phyloP scores from a whole-genome alignment of 2,888 invertebrate genomes.

The Calameuta pallipes region DNA sequence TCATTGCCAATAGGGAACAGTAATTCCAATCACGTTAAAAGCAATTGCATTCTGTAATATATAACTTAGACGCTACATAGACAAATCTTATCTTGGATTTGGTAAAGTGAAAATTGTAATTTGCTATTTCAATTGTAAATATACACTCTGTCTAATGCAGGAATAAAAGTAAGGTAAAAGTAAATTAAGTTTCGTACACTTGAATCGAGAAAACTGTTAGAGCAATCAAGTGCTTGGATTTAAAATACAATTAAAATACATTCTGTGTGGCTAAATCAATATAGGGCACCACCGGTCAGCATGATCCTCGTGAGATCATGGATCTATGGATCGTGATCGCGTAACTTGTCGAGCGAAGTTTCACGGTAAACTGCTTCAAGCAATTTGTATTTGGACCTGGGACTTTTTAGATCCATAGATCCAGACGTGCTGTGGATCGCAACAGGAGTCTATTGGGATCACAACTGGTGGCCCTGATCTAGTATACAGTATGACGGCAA shows the following conservation, averaged over 20 bases:
- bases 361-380: neutral
- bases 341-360: neutral
- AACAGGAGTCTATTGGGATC: neutral
- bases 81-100: constrained; percentile 38
- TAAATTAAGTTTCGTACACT: constrained; percentile 52
- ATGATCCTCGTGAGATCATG: neutral
- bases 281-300: constrained; percentile 36
- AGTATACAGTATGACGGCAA: neutral
- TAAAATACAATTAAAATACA: constrained; percentile 35
- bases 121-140: constrained; percentile 42
- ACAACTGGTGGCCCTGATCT: neutral
- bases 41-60: constrained; percentile 4
- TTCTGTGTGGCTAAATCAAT: constrained; percentile 46
- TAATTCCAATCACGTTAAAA: neutral
- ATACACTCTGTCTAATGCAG: constrained; percentile 53
- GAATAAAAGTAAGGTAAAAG: constrained; percentile 43
- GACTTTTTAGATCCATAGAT: neutral
- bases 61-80: constrained; percentile 48
- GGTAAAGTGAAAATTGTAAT: constrained; percentile 38
- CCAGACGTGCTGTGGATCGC: neutral
- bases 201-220: constrained; percentile 35
- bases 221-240: constrained; percentile 40
- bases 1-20: neutral
- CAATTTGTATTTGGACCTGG: neutral
- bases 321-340: neutral